These are phyloP conservation scores for Molanna angustata DNA, from an alignment of 2,888 invertebrate genomes.

Conservation along the genomic window DNA sequence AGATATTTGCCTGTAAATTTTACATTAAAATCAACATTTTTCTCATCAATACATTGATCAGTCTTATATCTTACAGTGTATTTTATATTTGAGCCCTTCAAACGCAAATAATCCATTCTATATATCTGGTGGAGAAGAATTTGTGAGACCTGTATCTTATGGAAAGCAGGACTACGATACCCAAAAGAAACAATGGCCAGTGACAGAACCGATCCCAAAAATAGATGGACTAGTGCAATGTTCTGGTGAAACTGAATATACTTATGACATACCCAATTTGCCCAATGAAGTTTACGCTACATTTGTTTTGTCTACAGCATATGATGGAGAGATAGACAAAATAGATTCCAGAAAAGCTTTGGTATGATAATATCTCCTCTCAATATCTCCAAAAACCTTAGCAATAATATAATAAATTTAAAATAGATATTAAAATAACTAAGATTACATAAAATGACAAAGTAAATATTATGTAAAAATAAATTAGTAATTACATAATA, in stretches of 20 bases:
- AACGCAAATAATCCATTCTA: constrained; percentile 45
- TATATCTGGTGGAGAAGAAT: constrained; percentile 51
- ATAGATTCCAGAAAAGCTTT: constrained; percentile 50
- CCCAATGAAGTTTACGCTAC: constrained; percentile 64
- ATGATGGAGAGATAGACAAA: constrained; percentile 55
- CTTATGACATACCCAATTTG: constrained; percentile 57
- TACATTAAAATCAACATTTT: too few species aligned
- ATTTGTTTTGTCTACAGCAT: constrained; percentile 56
- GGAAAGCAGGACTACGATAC: constrained; percentile 63
- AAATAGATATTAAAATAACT: too few species aligned
- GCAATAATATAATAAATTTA: too few species aligned
- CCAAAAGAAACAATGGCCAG: constrained; percentile 62
- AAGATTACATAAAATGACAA: too few species aligned
- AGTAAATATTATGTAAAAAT: too few species aligned
- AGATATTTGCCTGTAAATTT: too few species aligned
- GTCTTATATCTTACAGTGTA: too few species aligned
- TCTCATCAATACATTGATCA: too few species aligned
- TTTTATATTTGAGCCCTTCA: constrained; percentile 51
- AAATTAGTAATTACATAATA: too few species aligned
- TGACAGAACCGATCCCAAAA: constrained; percentile 67
- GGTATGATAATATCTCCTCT: too few species aligned
- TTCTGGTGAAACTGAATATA: constrained; percentile 66
- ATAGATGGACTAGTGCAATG: constrained; percentile 60
- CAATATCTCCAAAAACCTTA: too few species aligned
- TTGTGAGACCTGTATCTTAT: constrained; percentile 59